Base-by-base conservation (phyloP, 1,140 invertebrate genomes). In the Drosophila orena region DNA sequence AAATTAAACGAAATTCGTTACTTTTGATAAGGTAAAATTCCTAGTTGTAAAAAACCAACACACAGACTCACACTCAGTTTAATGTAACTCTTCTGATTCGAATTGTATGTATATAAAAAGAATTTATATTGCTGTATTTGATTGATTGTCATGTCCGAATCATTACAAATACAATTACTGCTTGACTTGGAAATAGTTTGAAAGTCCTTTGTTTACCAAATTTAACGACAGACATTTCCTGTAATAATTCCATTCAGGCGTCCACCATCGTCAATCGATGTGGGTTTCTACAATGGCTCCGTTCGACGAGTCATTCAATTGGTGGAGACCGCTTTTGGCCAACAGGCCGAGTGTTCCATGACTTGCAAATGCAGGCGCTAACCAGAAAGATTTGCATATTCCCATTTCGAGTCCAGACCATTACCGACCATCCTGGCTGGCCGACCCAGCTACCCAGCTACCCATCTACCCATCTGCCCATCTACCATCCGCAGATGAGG, bases 341-440 rank as follows among this genome's bases (percentile, higher is more conserved):
- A 17, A 6, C 59, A 55, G 38, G 6, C 71, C 14, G 3, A 47
- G 38, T 30, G 49, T 46, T 30, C 30, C 56, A 74, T 74, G 71
- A 74, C 70, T 74, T 74, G 71, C 71, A 74, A 74, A 74, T 74
- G 66, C 66, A 74, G 42, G 58, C 70, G 72, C 59, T 75, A 75
- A 75, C 72, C 72, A 75, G 34, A 56, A 46, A 75, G 72, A 65
- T 75, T 75, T 75, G 72, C 72, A 75, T 75, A 75, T 75, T 75
- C 71, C 59, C 72, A 70, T 71, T 71, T 65, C 11, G 60, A 65
- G 64, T 66, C 60, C 43, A 42, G 61, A 38, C 64, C 68, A 71
- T 47, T 65, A 68, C 64, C 20, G 15, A 27, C 44, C 4, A 2
- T 20, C 55, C 0, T 30, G 27, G 8, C 17, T 61, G 34, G 20